Base-by-base conservation (phyloP, 2,888 invertebrate genomes). In the Caenorhabditis sp. region DNA sequence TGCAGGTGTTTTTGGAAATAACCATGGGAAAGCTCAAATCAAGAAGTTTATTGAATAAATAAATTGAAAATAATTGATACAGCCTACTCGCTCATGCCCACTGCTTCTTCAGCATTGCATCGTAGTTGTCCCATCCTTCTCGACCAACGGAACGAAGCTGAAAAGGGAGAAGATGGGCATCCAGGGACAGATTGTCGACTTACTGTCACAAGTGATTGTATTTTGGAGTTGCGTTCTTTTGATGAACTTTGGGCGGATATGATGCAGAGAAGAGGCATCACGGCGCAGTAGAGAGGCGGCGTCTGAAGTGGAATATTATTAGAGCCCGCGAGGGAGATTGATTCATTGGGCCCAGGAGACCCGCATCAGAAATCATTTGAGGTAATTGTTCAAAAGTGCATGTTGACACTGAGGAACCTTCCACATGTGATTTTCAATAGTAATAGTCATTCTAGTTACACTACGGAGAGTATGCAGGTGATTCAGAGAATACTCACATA, bases 111-210 rank as follows among this genome's bases (percentile, higher is more conserved):
- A 80, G 56, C 64, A 37, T 22, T 11, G 26, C 22, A 11, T 68
- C 51, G 64, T 80, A 80, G 37, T 80, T 80, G n/a, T 62, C 56
- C 80, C 80, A 80, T 62, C 80, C 80, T 37, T 80, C 74, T 5
- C 35, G 35, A 13, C 80, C 80, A 1, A 44, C 60, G 0, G 80
- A 68, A 37, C 69, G 22, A n/a, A 80, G 13, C 70, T 80, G 68
- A 61, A 74, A 67, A 20, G 6, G 8, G 51, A 18, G n/a, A 15
- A 22, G 3, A 50, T 35, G 50, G 5, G 24, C 37, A 4, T 5
- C 15, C 1, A 58, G 20, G 44, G 0, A 18, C 18, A 47, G 9
- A 40, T 2, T 40, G 40, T 11, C 2, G 6, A 55, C 24, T 26
- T 37, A 78, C 77, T 26, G 62, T 64, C 5, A 80, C 28, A 62